Evolutionary conservation across 2,797 vertebrate genomes (phyloP), one percentile per base, ranked within the genome.

Genomic region (Rhinoraja longicauda): DNA sequence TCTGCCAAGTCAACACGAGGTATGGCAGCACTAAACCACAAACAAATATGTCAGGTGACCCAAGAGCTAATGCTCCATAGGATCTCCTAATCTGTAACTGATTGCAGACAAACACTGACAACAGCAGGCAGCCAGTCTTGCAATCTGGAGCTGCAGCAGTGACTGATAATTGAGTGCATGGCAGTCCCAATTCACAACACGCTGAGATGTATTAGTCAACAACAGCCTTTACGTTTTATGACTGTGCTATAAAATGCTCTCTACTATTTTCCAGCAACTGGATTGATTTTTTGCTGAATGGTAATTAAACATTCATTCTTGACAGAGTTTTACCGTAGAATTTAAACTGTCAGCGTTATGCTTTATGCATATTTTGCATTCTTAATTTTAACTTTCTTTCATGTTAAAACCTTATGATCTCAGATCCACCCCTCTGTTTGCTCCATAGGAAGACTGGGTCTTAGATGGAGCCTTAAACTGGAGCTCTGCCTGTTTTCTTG

Each of bases 171-270:
- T 53, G 36, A 53, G 70, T 57, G 29, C 24, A 53, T 12, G 67
- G 67, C 90, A 75, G 26, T 53, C 90, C 36, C 90, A 57, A 75
- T 36, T 39, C 90, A 53, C 67, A n/a, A 1, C 39, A 53, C 2
- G 12, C 70, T 26, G 67, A 92, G 70, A 73, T 75, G 4, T 57
- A 92, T 75, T 53, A 45, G 64, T 39, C 90, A 92, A 73, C 39
- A 53, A 92, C 70, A 75, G 90, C 70, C 45, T 45, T 92, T 92
- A 70, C 73, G 13, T 92, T 92, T 73, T 92, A 75, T n/a, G 70
- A 70, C 67, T 13, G 70, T 45, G 90, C 13, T 92, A 6, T 75
- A 92, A 92, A 75, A 92, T 19, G 6, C 70, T n/a, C 67, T 21
- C 53, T 45, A 24, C 67, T 91, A 21, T 72, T 36, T 17, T 92